Percentiles rank a stretch among this genome's conserved stretches.
Evolutionary conservation across 2,797 vertebrate genomes (phyloP).

Genomic region (Vespertilio murinus): DNA sequence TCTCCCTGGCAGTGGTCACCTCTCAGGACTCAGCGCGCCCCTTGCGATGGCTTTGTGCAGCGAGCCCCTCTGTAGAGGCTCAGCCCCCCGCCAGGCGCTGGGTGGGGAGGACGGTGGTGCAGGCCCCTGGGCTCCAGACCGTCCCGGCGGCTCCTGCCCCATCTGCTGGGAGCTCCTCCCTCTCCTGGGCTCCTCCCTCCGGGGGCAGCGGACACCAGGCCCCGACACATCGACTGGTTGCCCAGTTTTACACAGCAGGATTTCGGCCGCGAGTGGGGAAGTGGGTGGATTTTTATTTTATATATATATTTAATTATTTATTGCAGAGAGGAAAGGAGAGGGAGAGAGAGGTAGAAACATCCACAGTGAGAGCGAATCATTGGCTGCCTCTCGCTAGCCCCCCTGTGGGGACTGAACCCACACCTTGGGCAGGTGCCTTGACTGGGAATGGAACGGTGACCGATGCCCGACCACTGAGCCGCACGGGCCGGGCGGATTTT

Average conservation of each 20-base stretch:
- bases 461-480: too few relatives aligned
- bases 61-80: not conserved
- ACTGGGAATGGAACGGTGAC: too few relatives aligned
- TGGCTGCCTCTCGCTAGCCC: too few relatives aligned
- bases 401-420: too few relatives aligned
- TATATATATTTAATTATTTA: too few relatives aligned
- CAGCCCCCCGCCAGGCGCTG: not conserved
- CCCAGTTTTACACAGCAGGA: not conserved
- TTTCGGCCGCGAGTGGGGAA: not conserved
- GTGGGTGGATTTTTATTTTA: conserved; percentile 50
- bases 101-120: not conserved
- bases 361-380: too few relatives aligned
- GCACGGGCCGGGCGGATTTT: not conserved
- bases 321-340: too few relatives aligned
- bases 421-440: too few relatives aligned
- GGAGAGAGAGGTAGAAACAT: too few relatives aligned
- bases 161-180: not conserved
- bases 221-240: too few relatives aligned
- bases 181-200: not conserved
- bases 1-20: not conserved
- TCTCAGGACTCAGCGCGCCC: not conserved
- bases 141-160: not conserved
- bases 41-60: not conserved
- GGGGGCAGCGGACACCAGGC: not conserved
- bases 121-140: not conserved